phyloP scores from a whole-genome alignment of 2,113 vertebrate species.

The Microcebus griseorufus region DNA sequence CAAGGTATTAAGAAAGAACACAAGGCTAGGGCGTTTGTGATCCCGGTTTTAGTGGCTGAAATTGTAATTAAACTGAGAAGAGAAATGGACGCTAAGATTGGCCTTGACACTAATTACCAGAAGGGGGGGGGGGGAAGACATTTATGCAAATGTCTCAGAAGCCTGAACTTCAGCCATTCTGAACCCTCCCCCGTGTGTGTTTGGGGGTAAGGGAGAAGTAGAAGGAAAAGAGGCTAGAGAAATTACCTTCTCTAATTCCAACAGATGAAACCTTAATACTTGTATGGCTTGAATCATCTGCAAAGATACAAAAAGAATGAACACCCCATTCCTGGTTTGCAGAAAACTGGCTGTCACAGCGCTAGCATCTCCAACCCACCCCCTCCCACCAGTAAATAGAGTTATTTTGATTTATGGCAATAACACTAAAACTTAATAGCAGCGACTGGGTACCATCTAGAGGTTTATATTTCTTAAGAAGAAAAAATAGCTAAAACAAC shows the following conservation, averaged over 20 bases:
- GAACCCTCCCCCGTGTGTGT: slow-evolving; percentile 49
- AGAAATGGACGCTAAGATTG: slow-evolving; percentile 95
- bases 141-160: slow-evolving; percentile 94
- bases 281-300: slow-evolving; percentile 99
- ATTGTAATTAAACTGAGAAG: slow-evolving; percentile 96
- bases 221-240: slow-evolving; percentile 67
- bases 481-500: slow-evolving; percentile 77
- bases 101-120: slow-evolving; percentile 98
- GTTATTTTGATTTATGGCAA: slow-evolving; percentile 88
- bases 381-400: slow-evolving; percentile 82
- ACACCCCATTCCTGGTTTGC: slow-evolving; percentile 76
- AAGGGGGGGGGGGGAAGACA: slow-evolving; percentile 88
- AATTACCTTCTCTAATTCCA: slow-evolving; percentile 99
- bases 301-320: slow-evolving; percentile 89
- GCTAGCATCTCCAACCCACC: slow-evolving; percentile 60
- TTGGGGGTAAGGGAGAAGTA: slow-evolving; percentile 66
- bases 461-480: slow-evolving; percentile 81
- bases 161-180: slow-evolving; percentile 85
- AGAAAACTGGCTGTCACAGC: slow-evolving; percentile 72
- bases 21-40: slow-evolving; percentile 88
- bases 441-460: slow-evolving; percentile 82
- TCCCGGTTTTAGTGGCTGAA: slow-evolving; percentile 92
- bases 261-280: slow-evolving; percentile 99
- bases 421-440: slow-evolving; percentile 88
- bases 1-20: slow-evolving; percentile 85